These are phyloP conservation scores for Temnothorax nylanderi DNA, from an alignment of 1,140 invertebrate genomes.

Conservation along the genomic window DNA sequence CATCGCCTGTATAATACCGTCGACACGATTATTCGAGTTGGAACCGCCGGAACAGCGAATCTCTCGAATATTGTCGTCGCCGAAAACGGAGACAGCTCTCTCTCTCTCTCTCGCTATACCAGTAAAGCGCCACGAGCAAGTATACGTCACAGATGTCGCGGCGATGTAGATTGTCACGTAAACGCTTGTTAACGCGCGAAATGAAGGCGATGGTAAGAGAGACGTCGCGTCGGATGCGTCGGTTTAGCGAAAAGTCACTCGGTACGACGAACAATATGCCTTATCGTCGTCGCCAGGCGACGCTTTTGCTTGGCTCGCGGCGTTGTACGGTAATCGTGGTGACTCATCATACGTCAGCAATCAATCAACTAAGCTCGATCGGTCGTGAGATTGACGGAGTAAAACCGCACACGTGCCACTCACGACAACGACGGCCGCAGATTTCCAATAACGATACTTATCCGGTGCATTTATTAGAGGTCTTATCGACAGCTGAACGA, in stretches of 20 bases:
- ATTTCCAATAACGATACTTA: slow-evolving; percentile 70
- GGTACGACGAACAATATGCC: slow-evolving; percentile 59
- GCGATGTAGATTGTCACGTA: slow-evolving; percentile 49
- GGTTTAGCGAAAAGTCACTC: slow-evolving; percentile 58
- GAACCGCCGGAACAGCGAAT: slow-evolving; percentile 56
- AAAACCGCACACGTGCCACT: slow-evolving; percentile 70
- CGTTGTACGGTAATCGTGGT: slow-evolving; percentile 66
- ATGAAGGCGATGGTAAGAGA: slow-evolving; percentile 29
- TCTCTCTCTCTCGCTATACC: not conserved
- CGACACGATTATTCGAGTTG: slow-evolving; percentile 69
- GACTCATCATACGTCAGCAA: slow-evolving; percentile 72
- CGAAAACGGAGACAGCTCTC: slow-evolving; percentile 6
- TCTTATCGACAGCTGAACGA: slow-evolving; percentile 56
- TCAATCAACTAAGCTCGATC: slow-evolving; percentile 73
- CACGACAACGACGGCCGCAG: slow-evolving; percentile 42
- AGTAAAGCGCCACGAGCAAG: not conserved
- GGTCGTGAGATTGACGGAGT: slow-evolving; percentile 54
- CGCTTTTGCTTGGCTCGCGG: slow-evolving; percentile 39
- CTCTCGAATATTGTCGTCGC: slow-evolving; percentile 28
- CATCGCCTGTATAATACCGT: slow-evolving; percentile 59
- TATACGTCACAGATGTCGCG: slow-evolving; percentile 24
- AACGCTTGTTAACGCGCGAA: slow-evolving; percentile 55
- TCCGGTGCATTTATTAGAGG: slow-evolving; percentile 67
- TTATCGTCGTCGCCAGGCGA: slow-evolving; percentile 65
- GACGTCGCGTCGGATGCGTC: slow-evolving; percentile 18